Conservation (phyloP, 2,888 invertebrate genomes). For the Disparrhopalites patrizii region DNA sequence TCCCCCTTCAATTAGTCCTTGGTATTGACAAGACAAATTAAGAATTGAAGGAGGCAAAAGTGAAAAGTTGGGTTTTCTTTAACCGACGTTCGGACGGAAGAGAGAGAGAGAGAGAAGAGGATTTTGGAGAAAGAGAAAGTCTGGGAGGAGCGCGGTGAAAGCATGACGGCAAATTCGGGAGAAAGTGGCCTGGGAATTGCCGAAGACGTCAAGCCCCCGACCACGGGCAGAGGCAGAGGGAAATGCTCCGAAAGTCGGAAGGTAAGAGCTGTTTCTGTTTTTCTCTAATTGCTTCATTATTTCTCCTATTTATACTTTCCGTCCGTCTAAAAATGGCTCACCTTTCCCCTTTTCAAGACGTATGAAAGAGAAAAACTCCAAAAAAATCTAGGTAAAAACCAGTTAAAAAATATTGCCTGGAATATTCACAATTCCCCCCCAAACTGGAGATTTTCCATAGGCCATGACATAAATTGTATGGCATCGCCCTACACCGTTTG, state of each 20-base stretch:
- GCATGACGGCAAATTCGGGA: conserved; percentile 30
- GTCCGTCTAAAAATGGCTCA: too few relatives aligned
- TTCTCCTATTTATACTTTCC: not conserved
- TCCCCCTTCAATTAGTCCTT: too few relatives aligned
- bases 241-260: conserved; percentile 32
- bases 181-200: conserved; percentile 2
- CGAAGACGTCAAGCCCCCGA: not conserved
- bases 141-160: not conserved
- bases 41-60: not conserved
- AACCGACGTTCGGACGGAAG: too few relatives aligned
- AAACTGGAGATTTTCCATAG: too few relatives aligned
- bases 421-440: not conserved
- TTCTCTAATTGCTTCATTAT: not conserved
- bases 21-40: not conserved
- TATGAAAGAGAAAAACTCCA: too few relatives aligned
- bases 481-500: too few relatives aligned
- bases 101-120: not conserved
- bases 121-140: not conserved
- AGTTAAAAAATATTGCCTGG: not conserved
- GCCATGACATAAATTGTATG: too few relatives aligned
- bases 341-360: too few relatives aligned
- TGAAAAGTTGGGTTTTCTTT: too few relatives aligned
- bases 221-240: conserved; percentile 4
- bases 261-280: conserved; percentile 9
- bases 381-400: not conserved